phyloP scores from a whole-genome alignment of 2,113 vertebrate genomes.

The Crotalus horridus region DNA sequence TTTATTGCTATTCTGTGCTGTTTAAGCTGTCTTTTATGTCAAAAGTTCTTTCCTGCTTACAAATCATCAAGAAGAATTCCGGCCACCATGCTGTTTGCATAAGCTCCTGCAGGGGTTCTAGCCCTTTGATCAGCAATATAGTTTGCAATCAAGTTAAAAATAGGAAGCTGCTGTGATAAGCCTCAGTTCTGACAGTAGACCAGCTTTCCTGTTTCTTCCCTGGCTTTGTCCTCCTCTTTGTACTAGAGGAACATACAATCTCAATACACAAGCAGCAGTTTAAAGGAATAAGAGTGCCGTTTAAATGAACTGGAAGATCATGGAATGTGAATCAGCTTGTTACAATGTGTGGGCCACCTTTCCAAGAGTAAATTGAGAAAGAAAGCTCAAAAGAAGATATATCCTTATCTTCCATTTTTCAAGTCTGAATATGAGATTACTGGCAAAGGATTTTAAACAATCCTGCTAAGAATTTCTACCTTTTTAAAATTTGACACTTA shows the following conservation, averaged over 20 bases:
- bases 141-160: conserved; percentile 82
- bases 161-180: conserved; percentile 82
- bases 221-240: conserved; percentile 61
- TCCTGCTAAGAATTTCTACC: not conserved
- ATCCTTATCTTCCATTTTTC: not conserved
- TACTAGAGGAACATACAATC: conserved; percentile 68
- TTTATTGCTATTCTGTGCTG: conserved; percentile 83
- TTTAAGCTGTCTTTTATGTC: conserved; percentile 89
- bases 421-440: not conserved
- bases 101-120: conserved; percentile 74
- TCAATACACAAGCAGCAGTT: conserved; percentile 43
- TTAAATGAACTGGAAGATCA: conserved; percentile 15
- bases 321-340: conserved; percentile 13
- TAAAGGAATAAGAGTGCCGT: conserved; percentile 56
- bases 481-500: not conserved
- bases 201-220: conserved; percentile 61
- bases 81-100: conserved; percentile 72
- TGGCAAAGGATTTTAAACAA: not conserved
- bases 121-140: conserved; percentile 85
- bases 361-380: not conserved
- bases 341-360: not conserved
- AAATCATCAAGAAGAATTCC: conserved; percentile 83
- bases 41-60: conserved; percentile 91
- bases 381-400: not conserved
- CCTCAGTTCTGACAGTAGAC: conserved; percentile 71